phyloP scores from a whole-genome alignment of 2,797 vertebrate genomes.

The Hypotaenidia okinawae region DNA sequence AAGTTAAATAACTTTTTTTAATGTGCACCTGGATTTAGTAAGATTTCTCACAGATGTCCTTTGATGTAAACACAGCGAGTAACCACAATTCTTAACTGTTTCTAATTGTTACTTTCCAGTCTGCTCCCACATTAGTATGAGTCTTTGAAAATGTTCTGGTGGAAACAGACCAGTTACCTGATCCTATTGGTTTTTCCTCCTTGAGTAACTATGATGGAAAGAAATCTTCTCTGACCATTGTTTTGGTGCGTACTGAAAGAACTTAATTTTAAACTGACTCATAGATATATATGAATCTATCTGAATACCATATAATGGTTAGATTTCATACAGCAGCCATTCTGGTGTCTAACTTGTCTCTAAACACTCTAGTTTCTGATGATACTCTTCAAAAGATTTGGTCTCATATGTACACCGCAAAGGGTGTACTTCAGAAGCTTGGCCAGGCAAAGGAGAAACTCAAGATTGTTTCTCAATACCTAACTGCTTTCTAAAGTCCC shows the following conservation, averaged over 20 bases:
- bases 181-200: background rate
- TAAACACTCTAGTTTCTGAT: background rate
- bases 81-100: background rate
- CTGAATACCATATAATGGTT: background rate
- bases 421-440: background rate
- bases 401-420: background rate
- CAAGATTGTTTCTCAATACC: background rate
- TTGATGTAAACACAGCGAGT: background rate
- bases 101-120: background rate
- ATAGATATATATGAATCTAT: background rate
- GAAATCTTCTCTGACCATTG: background rate
- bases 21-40: background rate
- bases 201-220: background rate
- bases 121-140: background rate
- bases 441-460: background rate
- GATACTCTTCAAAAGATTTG: background rate
- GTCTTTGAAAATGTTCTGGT: background rate
- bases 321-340: background rate
- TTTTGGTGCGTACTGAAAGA: background rate
- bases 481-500: background rate
- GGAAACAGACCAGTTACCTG: background rate
- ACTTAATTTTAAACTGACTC: background rate
- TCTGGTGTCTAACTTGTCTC: background rate
- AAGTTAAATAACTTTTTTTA: background rate
- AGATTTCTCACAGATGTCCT: background rate